Evolutionary conservation across 2,797 vertebrate species (phyloP), one percentile per base, ranked within the genome.

Genomic region (Parauchenoglanis punctatus): DNA sequence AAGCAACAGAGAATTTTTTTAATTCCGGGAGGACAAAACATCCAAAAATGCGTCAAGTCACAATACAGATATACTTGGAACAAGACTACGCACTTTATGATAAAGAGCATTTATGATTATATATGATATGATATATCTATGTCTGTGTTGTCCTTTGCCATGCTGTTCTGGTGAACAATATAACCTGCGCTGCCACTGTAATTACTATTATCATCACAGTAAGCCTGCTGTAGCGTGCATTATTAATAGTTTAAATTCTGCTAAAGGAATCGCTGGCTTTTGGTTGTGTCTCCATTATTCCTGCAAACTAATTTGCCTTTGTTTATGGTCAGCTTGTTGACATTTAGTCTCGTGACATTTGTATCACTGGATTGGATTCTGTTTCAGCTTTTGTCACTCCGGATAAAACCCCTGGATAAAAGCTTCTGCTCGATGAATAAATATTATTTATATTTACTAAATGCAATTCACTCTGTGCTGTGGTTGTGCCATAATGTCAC

Each of bases 401-500:
- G 73, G 46, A 76, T 77, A 54, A 77, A 77, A 54, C 15, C 2
- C 46, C 49, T 61, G 67, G 31, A 44, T 84, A 31, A 73, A 84
- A 44, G 65, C 65, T 28, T 76, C 83, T 75, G 54, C 56, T 67
- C 4, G 6, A 46, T 63, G 23, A 85, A 84, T 72, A 84, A 84
- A 72, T 40, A 81, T 4, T 28, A 65, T 65, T 46, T 10, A 63
- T 81, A 49, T 49, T 65, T 65, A 56, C 52, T 76, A 44, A 61
- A 85, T 10, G 8, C 11, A 61, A 76, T 85, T 76, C 58, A 76
- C 25, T 31, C 59, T 65, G 58, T 40, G 15, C 73, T 7, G 58
- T 65, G 72, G 84, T 77, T 52, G 44, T 65, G 44, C 46, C 44
- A 12, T 46, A 76, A 85, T 85, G 72, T 63, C 73, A 78, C 18